Conservation (phyloP, 1,140 invertebrate genomes). For the Lucilia cuprina region DNA sequence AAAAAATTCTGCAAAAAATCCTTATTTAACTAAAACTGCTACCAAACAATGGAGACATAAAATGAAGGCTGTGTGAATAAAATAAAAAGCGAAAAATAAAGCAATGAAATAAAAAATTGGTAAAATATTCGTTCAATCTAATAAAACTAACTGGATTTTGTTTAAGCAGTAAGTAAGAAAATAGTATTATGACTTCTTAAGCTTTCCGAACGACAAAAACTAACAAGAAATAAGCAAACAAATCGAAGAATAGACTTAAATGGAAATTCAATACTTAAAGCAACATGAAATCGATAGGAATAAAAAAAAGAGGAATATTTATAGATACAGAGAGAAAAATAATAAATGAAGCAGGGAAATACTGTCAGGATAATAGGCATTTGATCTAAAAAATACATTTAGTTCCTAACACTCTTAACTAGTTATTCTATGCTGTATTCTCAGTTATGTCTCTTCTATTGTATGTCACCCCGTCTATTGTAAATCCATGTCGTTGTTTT, state of each 20-base stretch:
- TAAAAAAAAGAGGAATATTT: not conserved
- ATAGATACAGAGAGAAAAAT: not conserved
- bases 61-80: not conserved
- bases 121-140: not conserved
- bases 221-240: not conserved
- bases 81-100: not conserved
- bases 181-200: not conserved
- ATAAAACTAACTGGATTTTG: conserved; percentile 1
- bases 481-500: not conserved
- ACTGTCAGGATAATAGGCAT: too few species aligned
- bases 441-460: not conserved
- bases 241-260: not conserved
- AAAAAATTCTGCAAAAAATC: not conserved
- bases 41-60: not conserved
- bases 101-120: not conserved
- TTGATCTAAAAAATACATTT: too few species aligned
- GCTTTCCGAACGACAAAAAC: not conserved
- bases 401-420: too few species aligned
- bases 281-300: not conserved
- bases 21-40: not conserved
- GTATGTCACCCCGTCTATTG: not conserved
- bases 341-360: not conserved
- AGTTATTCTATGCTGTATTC: too few species aligned
- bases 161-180: not conserved
- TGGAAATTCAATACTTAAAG: not conserved